phyloP scores from a whole-genome alignment of 2,113 vertebrate genomes.

The Melanerpes formicivorus region DNA sequence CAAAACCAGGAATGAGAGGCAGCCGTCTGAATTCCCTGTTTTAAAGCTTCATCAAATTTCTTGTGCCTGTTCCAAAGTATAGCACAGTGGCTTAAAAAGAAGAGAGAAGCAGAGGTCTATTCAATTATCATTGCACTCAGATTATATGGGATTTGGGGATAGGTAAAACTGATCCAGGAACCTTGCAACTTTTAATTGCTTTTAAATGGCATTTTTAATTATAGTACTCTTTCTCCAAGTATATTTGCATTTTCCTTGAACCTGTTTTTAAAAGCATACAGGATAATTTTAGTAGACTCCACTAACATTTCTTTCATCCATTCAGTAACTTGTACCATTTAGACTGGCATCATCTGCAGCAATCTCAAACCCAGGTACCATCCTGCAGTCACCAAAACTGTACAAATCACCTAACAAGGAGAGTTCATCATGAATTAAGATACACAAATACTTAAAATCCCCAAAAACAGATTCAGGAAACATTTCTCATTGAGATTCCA shows the following conservation, averaged over 20 bases:
- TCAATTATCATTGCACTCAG: neutral
- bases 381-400: neutral
- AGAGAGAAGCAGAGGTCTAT: neutral
- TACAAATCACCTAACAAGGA: neutral
- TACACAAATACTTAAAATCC: neutral
- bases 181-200: neutral
- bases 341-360: neutral
- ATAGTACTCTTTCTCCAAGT: neutral
- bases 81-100: neutral
- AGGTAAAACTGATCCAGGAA: neutral
- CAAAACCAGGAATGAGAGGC: neutral
- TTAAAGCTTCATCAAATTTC: neutral
- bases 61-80: neutral
- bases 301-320: neutral
- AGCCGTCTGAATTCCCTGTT: neutral
- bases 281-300: neutral
- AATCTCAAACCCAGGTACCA: neutral
- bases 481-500: neutral
- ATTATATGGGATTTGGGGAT: neutral
- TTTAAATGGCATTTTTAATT: neutral
- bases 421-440: neutral
- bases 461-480: neutral
- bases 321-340: neutral
- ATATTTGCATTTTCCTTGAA: neutral
- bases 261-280: neutral